Evolutionary conservation across 2,113 vertebrate species (phyloP), one percentile per base, ranked within the genome.

Genomic region (Microcebus griseorufus): DNA sequence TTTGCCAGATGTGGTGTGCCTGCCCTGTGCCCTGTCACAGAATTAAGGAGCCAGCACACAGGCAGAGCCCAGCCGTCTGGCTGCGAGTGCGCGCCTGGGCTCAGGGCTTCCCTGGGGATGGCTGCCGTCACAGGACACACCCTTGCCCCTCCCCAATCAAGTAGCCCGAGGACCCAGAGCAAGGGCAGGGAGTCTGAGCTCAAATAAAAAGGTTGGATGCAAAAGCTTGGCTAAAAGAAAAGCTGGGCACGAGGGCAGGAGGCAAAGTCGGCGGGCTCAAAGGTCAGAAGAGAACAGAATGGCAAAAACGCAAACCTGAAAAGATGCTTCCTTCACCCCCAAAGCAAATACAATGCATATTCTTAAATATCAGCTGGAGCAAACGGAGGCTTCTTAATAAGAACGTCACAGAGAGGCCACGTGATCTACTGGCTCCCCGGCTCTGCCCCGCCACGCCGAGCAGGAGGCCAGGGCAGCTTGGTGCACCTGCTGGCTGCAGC

Each of bases 181-280:
- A 29, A 5, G 29, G 25, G 39, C 70, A 62, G 25, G 32, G 76
- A 93, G 8, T 39, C 78, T 79, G 62, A 82, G 27, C 69, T 65
- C 67, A 37, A 12, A 58, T 60, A n/a, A 83, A 80, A 96, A 94
- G 37, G 23, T 32, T 48, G 5, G 7, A 32, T 76, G 27, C 29
- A 55, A 97, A 93, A 96, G 76, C 39, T 78, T 27, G 1, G 60
- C 89, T 89, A 51, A 80, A 94, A 88, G 92, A 91, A 60, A 84
- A 91, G 75, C 42, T 75, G 53, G n/a, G 3, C 6, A 23, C 20
- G 80, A 69, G 76, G 80, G 39, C 84, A 69, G 80, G 42, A 95
- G 95, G 83, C 48, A 53, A 90, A 86, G 53, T 65, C 75, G 93
- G 55, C 13, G 37, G 83, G 93, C 93, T 88, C 95, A 94, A 94